phyloP scores from a whole-genome alignment of 2,888 invertebrate species.

The Nephrotoma flavescens region DNA sequence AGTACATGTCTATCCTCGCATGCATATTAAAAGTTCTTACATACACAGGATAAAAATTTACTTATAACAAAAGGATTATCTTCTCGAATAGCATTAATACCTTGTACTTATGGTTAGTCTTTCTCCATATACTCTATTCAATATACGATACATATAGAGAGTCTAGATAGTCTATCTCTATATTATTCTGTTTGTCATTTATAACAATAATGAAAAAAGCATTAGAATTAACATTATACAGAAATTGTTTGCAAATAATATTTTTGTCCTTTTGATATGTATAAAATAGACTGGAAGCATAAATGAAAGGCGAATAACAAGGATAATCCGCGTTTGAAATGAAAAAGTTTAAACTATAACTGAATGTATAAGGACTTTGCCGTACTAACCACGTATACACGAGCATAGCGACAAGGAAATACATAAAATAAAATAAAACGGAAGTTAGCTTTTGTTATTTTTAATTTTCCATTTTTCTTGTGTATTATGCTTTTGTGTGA shows the following conservation, averaged over 20 bases:
- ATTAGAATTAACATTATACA: background rate
- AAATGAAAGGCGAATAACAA: background rate
- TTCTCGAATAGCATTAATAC: background rate
- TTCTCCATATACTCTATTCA: too few relatives aligned
- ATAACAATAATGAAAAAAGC: background rate
- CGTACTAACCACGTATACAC: background rate
- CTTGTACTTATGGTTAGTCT: background rate
- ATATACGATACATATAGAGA: background rate
- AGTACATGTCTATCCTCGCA: background rate
- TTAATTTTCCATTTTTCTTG: background rate
- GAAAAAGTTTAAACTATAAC: background rate
- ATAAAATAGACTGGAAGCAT: background rate
- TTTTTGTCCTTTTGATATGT: background rate
- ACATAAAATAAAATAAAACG: background rate
- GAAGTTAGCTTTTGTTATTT: background rate
- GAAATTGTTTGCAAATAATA: background rate
- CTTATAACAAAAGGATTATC: background rate
- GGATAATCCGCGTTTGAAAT: background rate
- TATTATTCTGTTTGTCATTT: background rate
- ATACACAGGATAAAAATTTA: background rate
- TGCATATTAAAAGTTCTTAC: background rate
- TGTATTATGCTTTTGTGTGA: background rate
- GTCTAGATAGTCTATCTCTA: background rate
- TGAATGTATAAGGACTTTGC: background rate
- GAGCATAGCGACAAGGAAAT: background rate